Evolutionary conservation across 1,140 invertebrate genomes (phyloP), one percentile per base, ranked within the genome.

Genomic region (Sesamia nonagrioides): DNA sequence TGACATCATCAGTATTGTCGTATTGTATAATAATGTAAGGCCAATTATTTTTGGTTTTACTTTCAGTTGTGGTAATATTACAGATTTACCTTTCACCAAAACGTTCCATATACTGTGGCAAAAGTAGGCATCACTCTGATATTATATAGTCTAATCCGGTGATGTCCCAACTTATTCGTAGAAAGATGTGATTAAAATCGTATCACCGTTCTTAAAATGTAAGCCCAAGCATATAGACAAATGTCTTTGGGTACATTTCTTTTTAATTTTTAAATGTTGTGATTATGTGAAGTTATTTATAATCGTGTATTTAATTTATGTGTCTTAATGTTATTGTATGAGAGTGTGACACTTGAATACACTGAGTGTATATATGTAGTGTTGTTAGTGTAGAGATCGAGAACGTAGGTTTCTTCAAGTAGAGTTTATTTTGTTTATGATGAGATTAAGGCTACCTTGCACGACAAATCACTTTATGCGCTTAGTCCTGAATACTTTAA

Each of bases 221-320:
- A 11, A 40, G 35, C 60, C 60, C 60, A 40, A 42, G 40, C 9
- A 15, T 60, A 35, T 27, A 63, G 35, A 37, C 33, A 37, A 7
- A 6, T 40, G 60, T 63, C 35, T 3, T 17, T 11, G 60, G 35
- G n/a, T n/a, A 21, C 2, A 11, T 21, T 21, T 56, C 6, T 21
- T 56, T n/a, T 56, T 17, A 56, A 5, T n/a, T 13, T 6, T 63
- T 9, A 37, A n/a, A 7, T 63, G n/a, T 63, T 63, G 60, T 63
- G 60, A 63, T 63, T 63, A 40, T 63, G n/a, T 37, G 35, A 37
- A 63, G 15, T 63, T 63, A 63, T 63, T 63, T 40, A 63, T 63
- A 40, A 2, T 45, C 11, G 11, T 45, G 42, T 45, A 45, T 45
- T 45, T 45, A 50, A n/a, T 13, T 21, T 21, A 3, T 56, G 52